Evolutionary conservation across 1,140 invertebrate species (phyloP).

Genomic region (Leptonema lineaticorne): DNA sequence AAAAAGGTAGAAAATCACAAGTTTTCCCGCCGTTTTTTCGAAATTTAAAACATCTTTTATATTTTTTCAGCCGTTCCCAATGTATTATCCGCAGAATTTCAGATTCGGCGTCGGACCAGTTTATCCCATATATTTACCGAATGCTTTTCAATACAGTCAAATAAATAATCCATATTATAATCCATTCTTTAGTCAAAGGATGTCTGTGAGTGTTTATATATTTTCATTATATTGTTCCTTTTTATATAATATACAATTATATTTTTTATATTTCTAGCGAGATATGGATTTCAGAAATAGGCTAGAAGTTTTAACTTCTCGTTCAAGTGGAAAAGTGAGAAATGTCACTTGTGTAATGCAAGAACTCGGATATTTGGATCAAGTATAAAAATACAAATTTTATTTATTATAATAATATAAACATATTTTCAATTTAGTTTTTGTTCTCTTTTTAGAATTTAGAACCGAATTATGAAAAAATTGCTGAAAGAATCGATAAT

Average conservation of each 20-base stretch:
- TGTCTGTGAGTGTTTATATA: conserved; percentile 47
- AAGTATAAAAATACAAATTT: conserved; percentile 28
- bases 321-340: conserved; percentile 54
- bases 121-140: conserved; percentile 44
- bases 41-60: not conserved
- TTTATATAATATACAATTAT: not conserved
- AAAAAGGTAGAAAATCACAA: not conserved
- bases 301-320: conserved; percentile 57
- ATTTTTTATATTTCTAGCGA: conserved; percentile 47
- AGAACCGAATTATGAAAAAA: conserved; percentile 64
- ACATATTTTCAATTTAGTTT: not conserved
- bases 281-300: conserved; percentile 61
- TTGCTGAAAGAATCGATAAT: conserved; percentile 59
- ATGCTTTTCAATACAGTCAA: conserved; percentile 34
- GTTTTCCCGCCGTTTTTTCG: not conserved
- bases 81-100: conserved; percentile 38
- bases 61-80: conserved; percentile 42
- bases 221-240: not conserved
- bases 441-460: conserved; percentile 50
- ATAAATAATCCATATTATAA: conserved; percentile 48
- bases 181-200: conserved; percentile 46
- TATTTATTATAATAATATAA: not conserved
- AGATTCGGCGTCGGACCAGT: conserved; percentile 45
- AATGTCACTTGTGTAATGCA: conserved; percentile 70
- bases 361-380: conserved; percentile 65